Evolutionary conservation across 2,888 invertebrate genomes (phyloP), one percentile per base, ranked within the genome.

Genomic region (Ochropleura plecta): DNA sequence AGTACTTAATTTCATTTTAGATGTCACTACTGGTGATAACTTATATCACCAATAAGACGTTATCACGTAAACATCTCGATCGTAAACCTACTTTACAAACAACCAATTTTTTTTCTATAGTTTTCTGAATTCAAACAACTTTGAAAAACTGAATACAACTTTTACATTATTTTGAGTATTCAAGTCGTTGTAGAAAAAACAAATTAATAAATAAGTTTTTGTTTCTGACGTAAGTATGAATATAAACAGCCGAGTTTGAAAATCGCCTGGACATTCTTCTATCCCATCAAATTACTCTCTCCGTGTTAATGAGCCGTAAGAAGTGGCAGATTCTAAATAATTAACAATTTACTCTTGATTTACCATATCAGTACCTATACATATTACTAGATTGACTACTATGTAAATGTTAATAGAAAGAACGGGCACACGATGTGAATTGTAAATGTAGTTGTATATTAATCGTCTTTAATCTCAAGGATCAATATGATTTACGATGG

Each of bases 381-480:
- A 66, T 75, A 82, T 76, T 70, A 81, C 85, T 49, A 84, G 83
- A 30, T 30, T 30, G 1, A 30, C 30, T 30, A 30, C 30, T 90
- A 88, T 88, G 88, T 79, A 80, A 88, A 90, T 88, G 63, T 74
- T 68, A 68, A 80, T 76, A 81, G 78, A 80, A 82, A 83, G 82
- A 83, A 82, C 81, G 76, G 83, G 84, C 78, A 83, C 77, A 80
- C 80, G 76, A 83, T 77, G 73, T 81, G 65, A 85, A 85, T 87
- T 84, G 70, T 85, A 80, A 87, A 82, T 83, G 78, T 69, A 72
- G 75, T 74, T 70, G 77, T 80, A 78, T 85, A 88, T 86, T 86
- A 84, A 80, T 78, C 81, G 83, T 86, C 85, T 88, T 88, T 88
- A 83, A 84, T 81, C 82, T 85, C 88, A 88, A 89, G 88, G 88